Base-by-base conservation (phyloP, 2,888 invertebrate genomes). In the Theristus sp. region DNA sequence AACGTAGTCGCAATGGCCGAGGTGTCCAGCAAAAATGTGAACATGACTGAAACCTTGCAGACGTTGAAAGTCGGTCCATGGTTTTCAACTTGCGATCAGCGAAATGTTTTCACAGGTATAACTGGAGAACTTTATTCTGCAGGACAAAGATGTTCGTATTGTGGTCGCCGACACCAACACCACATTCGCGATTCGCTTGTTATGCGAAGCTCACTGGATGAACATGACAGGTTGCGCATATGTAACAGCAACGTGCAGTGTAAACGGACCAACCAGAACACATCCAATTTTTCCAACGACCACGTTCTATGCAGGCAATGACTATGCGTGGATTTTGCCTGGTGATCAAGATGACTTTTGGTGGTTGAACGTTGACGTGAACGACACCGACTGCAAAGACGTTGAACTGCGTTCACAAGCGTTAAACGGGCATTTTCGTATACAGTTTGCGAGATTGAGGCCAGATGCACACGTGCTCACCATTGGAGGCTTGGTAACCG, bases 161-260 rank as follows among this genome's bases (percentile, higher is more conserved):
- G 90, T 96, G 67, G 78, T 96, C 67, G 91, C 91, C 1, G 94
- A 94, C 76, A 93, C 96, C 76, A 89, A 91, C 76, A 89, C 90
- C 73, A 83, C 84, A 58, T 90, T 90, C 86, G 93, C 94, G 0
- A 79, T 88, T 60, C 82, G 83, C 69, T 65, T 71, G 49, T 62
- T 72, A 31, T 72, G 72, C 59, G 67, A 73, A 67, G 75, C 75
- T 6, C 74, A 69, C 63, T 66, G 64, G 49, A 63, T 67, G 57
- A 71, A 69, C 27, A 74, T 93, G 85, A 89, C 82, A 74, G 52
- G 52, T 38, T 13, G 20, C 38, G 38, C 38, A 38, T 38, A 38
- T 38, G 38, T 38, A n/a, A n/a, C n/a, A n/a, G n/a, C n/a, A n/a
- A n/a, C 20, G 38, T 38, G 10, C 20, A 38, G 38, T 38, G 10